Evolutionary conservation across 1,140 invertebrate genomes (phyloP).

Genomic region (Tenebrio molitor): DNA sequence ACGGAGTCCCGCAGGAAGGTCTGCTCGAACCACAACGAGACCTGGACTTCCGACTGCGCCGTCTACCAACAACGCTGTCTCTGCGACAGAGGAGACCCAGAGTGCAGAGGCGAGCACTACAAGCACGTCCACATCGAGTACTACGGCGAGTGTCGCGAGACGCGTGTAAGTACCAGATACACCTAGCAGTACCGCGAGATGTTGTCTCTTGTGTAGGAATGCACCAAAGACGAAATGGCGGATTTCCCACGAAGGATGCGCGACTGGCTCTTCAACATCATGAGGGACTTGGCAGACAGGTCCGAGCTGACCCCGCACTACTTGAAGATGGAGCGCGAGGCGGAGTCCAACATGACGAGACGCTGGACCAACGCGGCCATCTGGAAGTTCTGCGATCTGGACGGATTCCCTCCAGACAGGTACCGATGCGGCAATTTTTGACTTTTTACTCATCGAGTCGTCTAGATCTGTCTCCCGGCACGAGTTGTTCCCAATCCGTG

Average conservation of each 20-base stretch:
- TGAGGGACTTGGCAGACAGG: constrained; percentile 93
- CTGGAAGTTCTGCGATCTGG: constrained; percentile 98
- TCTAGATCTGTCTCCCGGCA: constrained; percentile 86
- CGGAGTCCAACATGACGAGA: constrained; percentile 85
- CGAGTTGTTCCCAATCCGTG: constrained; percentile 94
- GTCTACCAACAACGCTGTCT: constrained; percentile 91
- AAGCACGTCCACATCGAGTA: constrained; percentile 95
- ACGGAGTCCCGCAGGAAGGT: constrained; percentile 85
- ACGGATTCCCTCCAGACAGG: constrained; percentile 89
- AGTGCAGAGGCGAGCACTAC: constrained; percentile 81
- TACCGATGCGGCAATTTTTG: constrained; percentile 57
- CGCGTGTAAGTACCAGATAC: constrained; percentile 71
- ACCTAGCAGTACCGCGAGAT: background rate
- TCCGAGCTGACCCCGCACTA: constrained; percentile 88
- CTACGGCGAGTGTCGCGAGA: constrained; percentile 86
- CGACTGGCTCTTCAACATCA: constrained; percentile 97
- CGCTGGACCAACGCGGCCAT: constrained; percentile 93
- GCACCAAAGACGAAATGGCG: constrained; percentile 85
- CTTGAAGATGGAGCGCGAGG: constrained; percentile 88
- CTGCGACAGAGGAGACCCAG: constrained; percentile 82
- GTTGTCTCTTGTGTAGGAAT: constrained; percentile 68
- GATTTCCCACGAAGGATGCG: constrained; percentile 95
- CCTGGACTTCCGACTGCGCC: constrained; percentile 93
- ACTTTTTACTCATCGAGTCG: background rate
- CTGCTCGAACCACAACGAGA: constrained; percentile 94